These are phyloP conservation scores for Sarcophaga peregrina DNA, from an alignment of 1,140 invertebrate species.

Conservation along the genomic window DNA sequence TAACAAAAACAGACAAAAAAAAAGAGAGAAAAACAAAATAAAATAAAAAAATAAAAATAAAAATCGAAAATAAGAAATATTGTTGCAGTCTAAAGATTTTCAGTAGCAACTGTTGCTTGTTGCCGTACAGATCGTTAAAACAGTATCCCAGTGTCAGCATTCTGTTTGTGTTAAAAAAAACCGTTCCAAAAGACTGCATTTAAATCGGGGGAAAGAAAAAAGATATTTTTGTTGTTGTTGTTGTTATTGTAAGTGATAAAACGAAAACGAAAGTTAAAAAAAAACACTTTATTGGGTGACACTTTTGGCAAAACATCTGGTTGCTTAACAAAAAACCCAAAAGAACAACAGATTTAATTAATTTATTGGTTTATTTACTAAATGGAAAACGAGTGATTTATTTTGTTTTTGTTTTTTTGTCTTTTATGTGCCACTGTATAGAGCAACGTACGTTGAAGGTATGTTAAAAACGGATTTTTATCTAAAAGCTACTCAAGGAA, in stretches of 20 bases:
- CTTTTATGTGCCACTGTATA: too few relatives aligned
- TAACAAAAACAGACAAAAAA: background rate
- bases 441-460: too few relatives aligned
- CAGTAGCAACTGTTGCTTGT: constrained; percentile 41
- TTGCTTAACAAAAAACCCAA: too few relatives aligned
- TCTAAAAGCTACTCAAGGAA: background rate
- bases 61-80: constrained; percentile 35
- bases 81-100: constrained; percentile 32
- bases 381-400: too few relatives aligned
- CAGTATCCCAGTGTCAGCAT: background rate
- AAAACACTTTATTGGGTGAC: background rate
- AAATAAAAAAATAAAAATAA: background rate
- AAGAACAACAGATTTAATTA: background rate
- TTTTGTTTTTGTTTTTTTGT: too few relatives aligned
- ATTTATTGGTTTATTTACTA: background rate
- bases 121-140: constrained; percentile 23
- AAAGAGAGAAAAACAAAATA: constrained; percentile 12
- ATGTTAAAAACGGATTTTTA: background rate
- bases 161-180: background rate
- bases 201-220: background rate
- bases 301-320: background rate
- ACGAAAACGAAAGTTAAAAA: background rate
- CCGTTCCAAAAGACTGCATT: constrained; percentile 1
- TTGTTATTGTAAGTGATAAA: background rate
- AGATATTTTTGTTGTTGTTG: too few relatives aligned